Conservation (phyloP, 2,797 vertebrate species). For the Gallinago stenura region DNA sequence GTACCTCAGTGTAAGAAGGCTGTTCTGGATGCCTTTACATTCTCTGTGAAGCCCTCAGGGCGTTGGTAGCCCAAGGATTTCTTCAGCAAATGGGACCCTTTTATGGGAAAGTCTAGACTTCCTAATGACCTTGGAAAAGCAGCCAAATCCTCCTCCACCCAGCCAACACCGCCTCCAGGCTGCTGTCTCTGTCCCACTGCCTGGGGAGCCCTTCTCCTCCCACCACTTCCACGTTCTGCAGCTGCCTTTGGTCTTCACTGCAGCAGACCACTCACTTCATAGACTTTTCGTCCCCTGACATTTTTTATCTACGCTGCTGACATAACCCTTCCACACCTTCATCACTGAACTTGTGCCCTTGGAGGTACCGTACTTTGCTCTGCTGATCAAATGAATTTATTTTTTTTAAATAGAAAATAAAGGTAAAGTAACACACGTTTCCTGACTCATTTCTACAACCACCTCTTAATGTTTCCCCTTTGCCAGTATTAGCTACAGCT, state of each 20-base stretch:
- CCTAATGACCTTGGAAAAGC: slow-evolving; percentile 49
- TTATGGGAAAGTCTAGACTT: slow-evolving; percentile 65
- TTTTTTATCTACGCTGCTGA: not conserved
- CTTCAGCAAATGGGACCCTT: slow-evolving; percentile 31
- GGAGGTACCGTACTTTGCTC: not conserved
- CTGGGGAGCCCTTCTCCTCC: slow-evolving; percentile 24
- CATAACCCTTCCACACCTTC: not conserved
- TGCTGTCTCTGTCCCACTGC: slow-evolving; percentile 40
- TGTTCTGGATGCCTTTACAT: not conserved
- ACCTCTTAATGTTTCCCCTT: not conserved
- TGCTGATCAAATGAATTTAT: not conserved
- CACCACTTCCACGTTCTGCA: not conserved
- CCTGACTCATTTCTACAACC: fast-evolving
- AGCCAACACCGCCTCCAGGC: slow-evolving; percentile 6
- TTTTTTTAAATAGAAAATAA: not conserved
- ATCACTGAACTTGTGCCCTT: not conserved
- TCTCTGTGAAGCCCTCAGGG: not conserved
- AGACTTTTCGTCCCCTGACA: not conserved
- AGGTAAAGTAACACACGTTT: not conserved
- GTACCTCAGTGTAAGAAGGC: not conserved
- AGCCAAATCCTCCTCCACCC: slow-evolving; percentile 40
- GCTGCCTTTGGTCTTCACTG: not conserved
- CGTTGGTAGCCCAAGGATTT: slow-evolving; percentile 35
- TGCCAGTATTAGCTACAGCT: not conserved
- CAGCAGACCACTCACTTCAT: not conserved